Evolutionary conservation across 2,888 invertebrate species (phyloP).

Genomic region (Diaperis boleti): DNA sequence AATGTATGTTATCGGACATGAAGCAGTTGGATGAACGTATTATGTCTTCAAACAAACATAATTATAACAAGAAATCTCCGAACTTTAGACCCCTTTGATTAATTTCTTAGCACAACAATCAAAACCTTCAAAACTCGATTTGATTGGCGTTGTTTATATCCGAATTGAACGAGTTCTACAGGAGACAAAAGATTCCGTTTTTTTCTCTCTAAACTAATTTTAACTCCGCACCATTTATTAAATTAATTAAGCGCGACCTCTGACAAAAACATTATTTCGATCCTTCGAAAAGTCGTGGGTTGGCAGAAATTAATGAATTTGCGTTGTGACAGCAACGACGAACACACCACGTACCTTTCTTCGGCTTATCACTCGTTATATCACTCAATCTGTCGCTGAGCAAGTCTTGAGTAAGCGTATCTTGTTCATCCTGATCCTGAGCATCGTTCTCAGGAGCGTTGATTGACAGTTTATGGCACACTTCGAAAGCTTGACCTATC

Average conservation of each 20-base stretch:
- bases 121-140: constrained; percentile 7
- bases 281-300: constrained; percentile 18
- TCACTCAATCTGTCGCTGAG: constrained; percentile 67
- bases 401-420: constrained; percentile 65
- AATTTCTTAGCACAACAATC: constrained; percentile 17
- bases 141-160: constrained; percentile 16
- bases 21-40: constrained; percentile 17
- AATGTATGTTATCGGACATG: constrained; percentile 21
- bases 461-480: constrained; percentile 94
- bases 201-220: constrained; percentile 16
- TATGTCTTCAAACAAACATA: constrained; percentile 27
- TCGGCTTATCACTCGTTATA: constrained; percentile 69
- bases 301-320: constrained; percentile 20
- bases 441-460: constrained; percentile 66
- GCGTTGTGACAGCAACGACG: constrained; percentile 8
- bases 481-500: constrained; percentile 99
- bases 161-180: not conserved
- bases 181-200: not conserved
- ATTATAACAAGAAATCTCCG: constrained; percentile 10
- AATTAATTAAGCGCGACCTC: constrained; percentile 32
- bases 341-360: constrained; percentile 68
- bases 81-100: constrained; percentile 12
- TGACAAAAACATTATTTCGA: constrained; percentile 20
- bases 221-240: constrained; percentile 20
- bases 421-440: constrained; percentile 68